phyloP scores from a whole-genome alignment of 1,140 invertebrate species.

The Eupeodes corollae region DNA sequence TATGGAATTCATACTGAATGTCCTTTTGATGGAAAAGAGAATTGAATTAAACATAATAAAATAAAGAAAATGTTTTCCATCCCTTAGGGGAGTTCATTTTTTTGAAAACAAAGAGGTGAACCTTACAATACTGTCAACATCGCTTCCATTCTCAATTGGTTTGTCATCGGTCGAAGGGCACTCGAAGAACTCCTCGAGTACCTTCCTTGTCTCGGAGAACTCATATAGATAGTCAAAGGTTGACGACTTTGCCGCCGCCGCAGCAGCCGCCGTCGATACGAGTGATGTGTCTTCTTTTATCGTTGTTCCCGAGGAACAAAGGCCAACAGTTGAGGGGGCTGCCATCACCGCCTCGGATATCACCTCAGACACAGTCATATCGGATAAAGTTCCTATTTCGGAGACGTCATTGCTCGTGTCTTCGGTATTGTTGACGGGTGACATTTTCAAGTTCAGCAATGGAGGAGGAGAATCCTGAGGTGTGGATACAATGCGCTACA shows the following conservation, averaged over 20 bases:
- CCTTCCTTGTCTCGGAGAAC: slow-evolving; percentile 82
- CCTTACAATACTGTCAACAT: slow-evolving; percentile 36
- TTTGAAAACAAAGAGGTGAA: background rate
- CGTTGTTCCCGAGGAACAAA: slow-evolving; percentile 3
- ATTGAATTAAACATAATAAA: slow-evolving; percentile 1
- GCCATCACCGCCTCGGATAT: background rate
- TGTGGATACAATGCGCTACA: slow-evolving; percentile 29
- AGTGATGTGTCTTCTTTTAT: background rate
- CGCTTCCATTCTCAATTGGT: slow-evolving; percentile 36
- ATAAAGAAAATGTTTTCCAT: background rate
- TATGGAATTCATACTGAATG: slow-evolving; percentile 35
- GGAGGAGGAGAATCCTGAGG: slow-evolving; percentile 11
- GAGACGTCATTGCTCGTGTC: slow-evolving; percentile 36
- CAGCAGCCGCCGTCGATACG: slow-evolving; percentile 5
- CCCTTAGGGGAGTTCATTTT: background rate
- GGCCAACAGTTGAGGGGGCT: slow-evolving; percentile 3
- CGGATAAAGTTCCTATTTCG: slow-evolving; percentile 35
- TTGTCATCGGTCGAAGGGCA: slow-evolving; percentile 54
- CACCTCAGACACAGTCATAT: slow-evolving; percentile 27
- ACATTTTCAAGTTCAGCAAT: slow-evolving; percentile 3
- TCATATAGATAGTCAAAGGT: slow-evolving; percentile 81
- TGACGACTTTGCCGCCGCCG: slow-evolving; percentile 43
- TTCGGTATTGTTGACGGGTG: slow-evolving; percentile 30
- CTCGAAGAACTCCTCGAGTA: slow-evolving; percentile 86
- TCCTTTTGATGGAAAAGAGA: slow-evolving; percentile 14